Evolutionary conservation across 2,888 invertebrate species (phyloP), one percentile per base, ranked within the genome.

Genomic region (Synanthedon tipuliformis): DNA sequence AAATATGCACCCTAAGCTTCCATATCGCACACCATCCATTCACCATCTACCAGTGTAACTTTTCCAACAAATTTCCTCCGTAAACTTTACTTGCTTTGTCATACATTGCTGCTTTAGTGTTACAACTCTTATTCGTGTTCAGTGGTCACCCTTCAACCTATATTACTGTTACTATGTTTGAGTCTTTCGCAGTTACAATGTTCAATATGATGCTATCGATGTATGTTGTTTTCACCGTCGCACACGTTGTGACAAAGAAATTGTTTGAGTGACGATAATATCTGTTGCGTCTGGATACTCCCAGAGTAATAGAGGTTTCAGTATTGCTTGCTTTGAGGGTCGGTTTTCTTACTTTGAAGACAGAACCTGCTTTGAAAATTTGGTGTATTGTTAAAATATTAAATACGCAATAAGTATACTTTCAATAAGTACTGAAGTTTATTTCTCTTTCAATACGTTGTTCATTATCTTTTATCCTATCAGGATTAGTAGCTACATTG

Each of bases 1-100:
- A 81, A 80, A 83, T 81, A 84, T 84, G 84, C 81, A 85, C 82
- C 83, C 81, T 75, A 70, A 69, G 71, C 66, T 66, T 64, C 59
- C 65, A 60, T 73, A 74, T 76, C 74, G 67, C 59, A 67, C 75
- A 69, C 73, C 70, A 73, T 76, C 74, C 75, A 69, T 67, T 66
- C 61, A 59, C 62, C 60, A 55, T 41, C 50, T 57, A 74, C 69
- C 57, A 58, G 13, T 15, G 2, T 45, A n/a, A 1, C 13, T 45
- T 13, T 15, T 15, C 15, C 45, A 13, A 15, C 45, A 45, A 13
- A 13, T 45, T 45, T 13, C 45, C n/a, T 45, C 4, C 15, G 45
- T n/a, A 11, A 45, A 13, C 15, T 45, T 45, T 45, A 45, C 15
- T 13, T 45, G 15, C 12, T 45, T 45, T 5, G n/a, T 13, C 12